phyloP scores from a whole-genome alignment of 2,888 invertebrate species.

The Argyresthia goedartella region DNA sequence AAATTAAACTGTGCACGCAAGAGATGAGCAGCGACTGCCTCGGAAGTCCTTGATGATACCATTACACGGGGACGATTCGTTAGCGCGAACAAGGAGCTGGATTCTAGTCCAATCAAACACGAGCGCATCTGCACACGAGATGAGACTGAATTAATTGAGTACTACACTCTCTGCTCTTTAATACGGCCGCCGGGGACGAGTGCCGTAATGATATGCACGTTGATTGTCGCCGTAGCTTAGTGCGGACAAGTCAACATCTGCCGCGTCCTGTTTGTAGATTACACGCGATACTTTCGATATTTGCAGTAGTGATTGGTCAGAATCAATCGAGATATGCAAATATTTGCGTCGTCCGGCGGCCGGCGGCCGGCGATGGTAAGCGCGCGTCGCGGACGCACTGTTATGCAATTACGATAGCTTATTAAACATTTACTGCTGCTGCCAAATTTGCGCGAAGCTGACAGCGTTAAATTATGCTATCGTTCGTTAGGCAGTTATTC shows the following conservation, averaged over 20 bases:
- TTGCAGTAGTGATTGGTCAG: slow-evolving; percentile 67
- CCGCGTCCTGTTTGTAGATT: slow-evolving; percentile 51
- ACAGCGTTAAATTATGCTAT: slow-evolving; percentile 1
- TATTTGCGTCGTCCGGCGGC: slow-evolving; percentile 56
- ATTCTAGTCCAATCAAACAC: too few relatives aligned
- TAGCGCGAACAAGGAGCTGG: too few relatives aligned
- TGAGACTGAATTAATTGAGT: too few relatives aligned
- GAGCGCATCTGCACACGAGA: too few relatives aligned
- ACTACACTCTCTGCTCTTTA: too few relatives aligned
- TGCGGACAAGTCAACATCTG: slow-evolving; percentile 12
- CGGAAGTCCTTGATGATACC: slow-evolving; percentile 3
- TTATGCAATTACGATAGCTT: slow-evolving; percentile 62
- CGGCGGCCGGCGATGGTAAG: slow-evolving; percentile 44
- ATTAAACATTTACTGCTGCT: slow-evolving; percentile 55
- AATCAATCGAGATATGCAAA: slow-evolving; percentile 69
- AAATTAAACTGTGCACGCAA: slow-evolving; percentile 32
- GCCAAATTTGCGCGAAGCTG: slow-evolving; percentile 1
- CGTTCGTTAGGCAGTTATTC: background rate
- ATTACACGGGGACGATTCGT: background rate
- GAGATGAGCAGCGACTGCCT: slow-evolving; percentile 21
- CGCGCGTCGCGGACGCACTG: slow-evolving; percentile 47
- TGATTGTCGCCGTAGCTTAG: too few relatives aligned
- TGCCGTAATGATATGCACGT: slow-evolving; percentile 9
- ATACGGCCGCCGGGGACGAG: background rate
- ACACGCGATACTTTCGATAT: slow-evolving; percentile 60